Evolutionary conservation across 2,888 invertebrate species (phyloP).

Genomic region (Phengaris arion): DNA sequence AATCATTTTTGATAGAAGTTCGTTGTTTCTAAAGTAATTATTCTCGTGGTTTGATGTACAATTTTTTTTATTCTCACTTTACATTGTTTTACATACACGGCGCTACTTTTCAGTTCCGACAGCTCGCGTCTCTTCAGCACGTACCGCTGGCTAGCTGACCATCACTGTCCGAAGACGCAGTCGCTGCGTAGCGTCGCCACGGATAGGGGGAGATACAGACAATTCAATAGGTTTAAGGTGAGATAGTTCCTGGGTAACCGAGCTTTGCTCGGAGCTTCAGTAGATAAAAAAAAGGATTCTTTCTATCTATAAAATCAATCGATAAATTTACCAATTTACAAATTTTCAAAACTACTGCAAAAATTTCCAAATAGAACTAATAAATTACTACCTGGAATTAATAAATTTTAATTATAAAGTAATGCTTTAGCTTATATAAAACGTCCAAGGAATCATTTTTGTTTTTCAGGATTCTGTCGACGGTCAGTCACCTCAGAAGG

Average conservation of each 20-base stretch:
- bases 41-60: too few species aligned
- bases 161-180: constrained; percentile 60
- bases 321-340: too few species aligned
- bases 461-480: constrained; percentile 63
- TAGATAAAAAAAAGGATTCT: too few species aligned
- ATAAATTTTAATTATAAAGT: too few species aligned
- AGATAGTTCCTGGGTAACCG: not conserved
- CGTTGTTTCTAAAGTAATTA: too few species aligned
- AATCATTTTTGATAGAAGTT: too few species aligned
- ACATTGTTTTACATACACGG: not conserved
- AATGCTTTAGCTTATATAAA: too few species aligned
- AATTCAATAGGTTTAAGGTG: constrained; percentile 75
- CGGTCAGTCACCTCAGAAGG: constrained; percentile 62
- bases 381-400: too few species aligned
- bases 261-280: too few species aligned
- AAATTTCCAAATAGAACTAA: too few species aligned
- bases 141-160: constrained; percentile 58
- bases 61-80: not conserved
- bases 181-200: constrained; percentile 66
- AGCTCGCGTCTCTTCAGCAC: constrained; percentile 64
- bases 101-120: constrained; percentile 49
- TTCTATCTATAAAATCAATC: too few species aligned
- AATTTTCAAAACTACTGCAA: too few species aligned
- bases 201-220: constrained; percentile 62
- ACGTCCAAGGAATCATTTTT: not conserved